Conservation (phyloP, 2,113 vertebrate genomes). For the Scomber scombrus region DNA sequence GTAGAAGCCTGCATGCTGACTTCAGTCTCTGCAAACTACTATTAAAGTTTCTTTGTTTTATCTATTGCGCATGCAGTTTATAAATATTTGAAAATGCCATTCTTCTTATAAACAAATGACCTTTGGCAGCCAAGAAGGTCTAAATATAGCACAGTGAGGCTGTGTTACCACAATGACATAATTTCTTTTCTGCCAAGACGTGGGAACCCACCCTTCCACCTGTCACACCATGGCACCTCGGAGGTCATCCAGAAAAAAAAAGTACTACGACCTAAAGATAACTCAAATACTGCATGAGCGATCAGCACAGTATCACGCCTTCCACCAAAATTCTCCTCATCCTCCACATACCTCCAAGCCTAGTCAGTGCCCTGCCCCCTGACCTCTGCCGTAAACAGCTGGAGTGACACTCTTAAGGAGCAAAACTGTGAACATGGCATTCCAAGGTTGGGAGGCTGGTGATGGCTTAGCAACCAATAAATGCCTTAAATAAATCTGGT, state of each 20-base stretch:
- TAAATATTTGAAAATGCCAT: background rate
- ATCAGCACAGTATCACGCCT: slow-evolving; percentile 40
- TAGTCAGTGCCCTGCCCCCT: slow-evolving; percentile 50
- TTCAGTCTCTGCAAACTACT: background rate
- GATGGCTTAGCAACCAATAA: slow-evolving; percentile 61
- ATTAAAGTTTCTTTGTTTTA: background rate
- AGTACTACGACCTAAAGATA: slow-evolving; percentile 11
- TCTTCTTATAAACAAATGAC: background rate
- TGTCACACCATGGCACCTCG: slow-evolving; percentile 42
- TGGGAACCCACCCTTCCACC: slow-evolving; percentile 41
- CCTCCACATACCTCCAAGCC: slow-evolving; percentile 27
- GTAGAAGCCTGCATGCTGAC: background rate
- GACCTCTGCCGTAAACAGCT: slow-evolving; percentile 72
- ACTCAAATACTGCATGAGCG: slow-evolving; percentile 16
- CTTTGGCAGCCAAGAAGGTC: background rate
- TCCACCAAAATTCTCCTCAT: slow-evolving; percentile 40
- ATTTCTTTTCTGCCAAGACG: slow-evolving; percentile 3
- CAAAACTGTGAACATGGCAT: slow-evolving; percentile 57
- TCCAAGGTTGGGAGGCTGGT: slow-evolving; percentile 44
- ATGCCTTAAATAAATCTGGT: slow-evolving; percentile 35
- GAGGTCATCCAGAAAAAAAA: slow-evolving; percentile 27
- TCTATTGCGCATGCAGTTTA: slow-evolving; percentile 4
- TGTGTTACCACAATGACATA: slow-evolving; percentile 5
- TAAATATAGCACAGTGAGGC: slow-evolving; percentile 22
- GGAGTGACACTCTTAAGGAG: slow-evolving; percentile 39